These are phyloP conservation scores for Chamaedrilus cognettii DNA, from an alignment of 2,888 invertebrate genomes.

Conservation along the genomic window DNA sequence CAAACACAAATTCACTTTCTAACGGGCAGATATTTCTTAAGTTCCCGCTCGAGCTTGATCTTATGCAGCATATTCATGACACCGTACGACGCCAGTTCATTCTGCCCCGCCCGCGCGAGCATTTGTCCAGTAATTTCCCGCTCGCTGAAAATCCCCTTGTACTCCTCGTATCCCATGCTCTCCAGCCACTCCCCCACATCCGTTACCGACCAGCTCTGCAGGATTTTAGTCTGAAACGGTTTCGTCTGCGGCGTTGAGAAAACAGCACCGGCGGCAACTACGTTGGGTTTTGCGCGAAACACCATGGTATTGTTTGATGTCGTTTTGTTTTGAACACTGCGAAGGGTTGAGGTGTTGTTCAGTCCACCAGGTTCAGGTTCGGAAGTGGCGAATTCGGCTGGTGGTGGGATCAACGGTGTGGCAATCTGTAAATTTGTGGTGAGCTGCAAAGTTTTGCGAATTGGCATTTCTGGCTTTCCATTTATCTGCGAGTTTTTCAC, in stretches of 20 bases:
- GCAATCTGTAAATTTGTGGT: too few relatives aligned
- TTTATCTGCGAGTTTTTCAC: neutral
- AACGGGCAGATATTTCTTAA: neutral
- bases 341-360: too few relatives aligned
- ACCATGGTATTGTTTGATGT: slow-evolving; percentile 10
- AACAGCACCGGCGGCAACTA: neutral
- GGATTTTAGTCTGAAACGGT: neutral
- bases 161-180: slow-evolving; percentile 7
- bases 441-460: too few relatives aligned
- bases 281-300: slow-evolving; percentile 1
- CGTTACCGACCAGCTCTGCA: neutral
- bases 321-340: neutral
- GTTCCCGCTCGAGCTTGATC: slow-evolving; percentile 10
- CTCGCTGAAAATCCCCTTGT: slow-evolving; percentile 1
- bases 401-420: too few relatives aligned
- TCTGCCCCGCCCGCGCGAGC: slow-evolving; percentile 1
- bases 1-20: neutral
- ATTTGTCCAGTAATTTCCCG: slow-evolving; percentile 10
- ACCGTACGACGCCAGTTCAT: slow-evolving; percentile 10
- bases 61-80: slow-evolving; percentile 9
- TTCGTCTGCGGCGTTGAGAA: neutral
- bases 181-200: slow-evolving; percentile 17
- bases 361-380: too few relatives aligned
- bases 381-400: too few relatives aligned
- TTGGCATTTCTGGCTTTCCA: neutral